These are phyloP conservation scores for Nothocercus julius DNA, from an alignment of 2,113 vertebrate species.

Conservation along the genomic window DNA sequence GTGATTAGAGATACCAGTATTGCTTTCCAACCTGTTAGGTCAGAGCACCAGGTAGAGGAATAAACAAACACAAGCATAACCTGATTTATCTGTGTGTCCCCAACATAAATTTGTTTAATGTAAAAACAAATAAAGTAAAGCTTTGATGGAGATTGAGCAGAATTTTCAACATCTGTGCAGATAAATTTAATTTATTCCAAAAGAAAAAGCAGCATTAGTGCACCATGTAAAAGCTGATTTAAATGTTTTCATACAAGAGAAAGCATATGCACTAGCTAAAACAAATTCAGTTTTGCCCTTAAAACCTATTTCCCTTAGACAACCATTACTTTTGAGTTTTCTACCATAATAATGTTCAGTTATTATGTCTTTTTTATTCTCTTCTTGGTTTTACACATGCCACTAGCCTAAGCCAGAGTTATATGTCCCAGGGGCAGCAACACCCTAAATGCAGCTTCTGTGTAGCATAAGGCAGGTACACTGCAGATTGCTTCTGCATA, in stretches of 20 bases:
- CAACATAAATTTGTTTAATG: slow-evolving; percentile 70
- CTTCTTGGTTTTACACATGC: slow-evolving; percentile 2
- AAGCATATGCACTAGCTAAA: slow-evolving; percentile 47
- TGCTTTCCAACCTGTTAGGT: slow-evolving; percentile 44
- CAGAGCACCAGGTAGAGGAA: slow-evolving; percentile 26
- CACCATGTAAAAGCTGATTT: slow-evolving; percentile 49
- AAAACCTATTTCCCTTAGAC: slow-evolving; percentile 8
- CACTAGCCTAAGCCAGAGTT: background rate
- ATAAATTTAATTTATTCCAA: slow-evolving; percentile 75
- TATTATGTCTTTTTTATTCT: background rate
- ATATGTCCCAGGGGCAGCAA: background rate
- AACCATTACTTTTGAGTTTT: slow-evolving; percentile 10
- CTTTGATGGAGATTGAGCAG: slow-evolving; percentile 62
- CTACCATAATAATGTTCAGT: background rate
- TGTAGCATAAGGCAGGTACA: background rate
- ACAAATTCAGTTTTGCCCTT: slow-evolving; percentile 19
- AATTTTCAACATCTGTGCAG: slow-evolving; percentile 74
- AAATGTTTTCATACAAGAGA: slow-evolving; percentile 60
- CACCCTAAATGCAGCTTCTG: background rate
- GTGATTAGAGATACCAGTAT: slow-evolving; percentile 11
- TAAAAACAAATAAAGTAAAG: slow-evolving; percentile 71
- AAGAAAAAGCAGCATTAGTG: slow-evolving; percentile 37
- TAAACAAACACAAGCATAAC: slow-evolving; percentile 30
- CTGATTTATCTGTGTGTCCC: slow-evolving; percentile 53
- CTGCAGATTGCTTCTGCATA: background rate